A percentile compares a stretch with the other conserved stretches of the same genome.
These are phyloP conservation scores for Drosophila helvetica DNA, from an alignment of 2,888 invertebrate species.

Conservation along the genomic window DNA sequence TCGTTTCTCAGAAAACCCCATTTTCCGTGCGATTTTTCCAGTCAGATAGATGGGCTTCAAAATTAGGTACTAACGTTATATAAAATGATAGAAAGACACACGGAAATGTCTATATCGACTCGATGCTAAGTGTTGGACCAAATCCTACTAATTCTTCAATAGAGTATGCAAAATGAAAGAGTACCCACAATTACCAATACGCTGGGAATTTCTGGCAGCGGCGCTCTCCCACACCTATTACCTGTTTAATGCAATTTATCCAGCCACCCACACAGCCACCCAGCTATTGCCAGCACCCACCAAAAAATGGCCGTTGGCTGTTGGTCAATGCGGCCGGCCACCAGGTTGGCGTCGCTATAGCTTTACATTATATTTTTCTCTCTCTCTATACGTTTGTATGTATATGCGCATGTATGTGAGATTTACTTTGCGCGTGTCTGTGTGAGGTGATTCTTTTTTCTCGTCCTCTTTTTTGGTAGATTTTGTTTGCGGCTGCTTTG, in stretches of 20 bases:
- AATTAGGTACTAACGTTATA: no score
- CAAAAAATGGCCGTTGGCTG: constrained; percentile 73
- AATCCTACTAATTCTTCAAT: no score
- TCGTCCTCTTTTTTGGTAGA: constrained; percentile 21
- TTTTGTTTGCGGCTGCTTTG: constrained; percentile 72
- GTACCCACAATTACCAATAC: constrained; percentile 14
- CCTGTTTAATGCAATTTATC: constrained; percentile 70
- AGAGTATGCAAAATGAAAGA: not conserved
- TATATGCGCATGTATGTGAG: not conserved
- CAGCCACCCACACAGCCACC: constrained; percentile 11
- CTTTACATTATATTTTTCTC: constrained; percentile 57
- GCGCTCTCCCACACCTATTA: constrained; percentile 43
- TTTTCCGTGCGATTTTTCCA: no score
- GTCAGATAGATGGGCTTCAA: no score
- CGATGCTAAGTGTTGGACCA: no score
- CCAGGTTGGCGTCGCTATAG: constrained; percentile 72
- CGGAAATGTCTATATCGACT: no score
- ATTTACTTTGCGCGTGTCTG: not conserved
- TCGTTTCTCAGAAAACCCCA: no score
- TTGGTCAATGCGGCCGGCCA: constrained; percentile 79
- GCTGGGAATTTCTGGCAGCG: constrained; percentile 71
- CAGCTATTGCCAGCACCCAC: constrained; percentile 14
- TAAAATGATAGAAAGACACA: no score
- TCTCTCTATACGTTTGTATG: constrained; percentile 11
- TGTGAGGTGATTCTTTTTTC: constrained; percentile 25